Evolutionary conservation across 2,797 vertebrate genomes (phyloP).

Genomic region (Muscicapa comitata): DNA sequence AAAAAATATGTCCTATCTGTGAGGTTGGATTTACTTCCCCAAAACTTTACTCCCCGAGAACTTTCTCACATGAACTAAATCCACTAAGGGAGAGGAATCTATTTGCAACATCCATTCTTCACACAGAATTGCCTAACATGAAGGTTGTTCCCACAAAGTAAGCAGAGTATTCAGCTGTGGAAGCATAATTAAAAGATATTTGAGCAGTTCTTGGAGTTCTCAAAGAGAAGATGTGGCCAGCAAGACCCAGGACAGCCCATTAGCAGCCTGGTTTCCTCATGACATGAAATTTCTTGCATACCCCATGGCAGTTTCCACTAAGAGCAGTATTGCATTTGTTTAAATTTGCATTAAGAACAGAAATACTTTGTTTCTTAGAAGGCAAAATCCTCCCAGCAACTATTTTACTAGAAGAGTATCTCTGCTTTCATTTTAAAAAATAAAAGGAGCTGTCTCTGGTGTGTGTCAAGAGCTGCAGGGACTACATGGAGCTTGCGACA

Average conservation of each 20-base stretch:
- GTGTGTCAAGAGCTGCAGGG: neutral
- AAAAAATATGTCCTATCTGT: neutral
- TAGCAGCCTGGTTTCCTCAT: neutral
- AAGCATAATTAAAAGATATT: neutral
- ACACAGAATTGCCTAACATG: neutral
- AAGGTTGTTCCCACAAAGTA: neutral
- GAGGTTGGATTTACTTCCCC: neutral
- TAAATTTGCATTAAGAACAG: constrained; percentile 24
- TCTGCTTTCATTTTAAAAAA: constrained; percentile 10
- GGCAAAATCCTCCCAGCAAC: neutral
- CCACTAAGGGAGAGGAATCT: neutral
- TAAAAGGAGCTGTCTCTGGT: neutral
- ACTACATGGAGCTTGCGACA: neutral
- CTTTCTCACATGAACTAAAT: neutral
- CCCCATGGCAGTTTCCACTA: neutral
- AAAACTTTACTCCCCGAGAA: neutral
- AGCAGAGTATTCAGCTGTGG: neutral
- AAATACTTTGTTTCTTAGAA: constrained; percentile 21
- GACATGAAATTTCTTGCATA: neutral
- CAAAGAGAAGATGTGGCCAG: neutral
- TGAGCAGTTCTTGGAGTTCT: neutral
- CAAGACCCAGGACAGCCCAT: neutral
- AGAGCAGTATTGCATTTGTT: neutral
- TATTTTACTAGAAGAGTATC: neutral
- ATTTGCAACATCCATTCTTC: neutral